These are phyloP conservation scores for Natrix natrix DNA, from an alignment of 2,797 vertebrate species.

Conservation along the genomic window DNA sequence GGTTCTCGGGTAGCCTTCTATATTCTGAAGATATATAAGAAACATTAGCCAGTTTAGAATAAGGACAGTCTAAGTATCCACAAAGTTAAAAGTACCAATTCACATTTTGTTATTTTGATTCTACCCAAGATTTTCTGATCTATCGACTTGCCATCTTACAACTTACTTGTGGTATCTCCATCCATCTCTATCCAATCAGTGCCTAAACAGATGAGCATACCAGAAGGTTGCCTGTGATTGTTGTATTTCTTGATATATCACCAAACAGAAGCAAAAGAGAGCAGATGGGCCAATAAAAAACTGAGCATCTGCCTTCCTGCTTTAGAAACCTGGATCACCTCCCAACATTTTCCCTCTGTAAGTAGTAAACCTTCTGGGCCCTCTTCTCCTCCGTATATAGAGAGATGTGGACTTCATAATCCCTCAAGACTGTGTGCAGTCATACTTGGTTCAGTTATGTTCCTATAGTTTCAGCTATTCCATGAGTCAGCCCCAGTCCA, in stretches of 20 bases:
- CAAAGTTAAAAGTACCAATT: neutral
- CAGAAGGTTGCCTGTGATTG: neutral
- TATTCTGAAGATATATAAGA: neutral
- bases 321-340: neutral
- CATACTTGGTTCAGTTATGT: neutral
- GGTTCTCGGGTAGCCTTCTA: neutral
- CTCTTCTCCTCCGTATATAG: neutral
- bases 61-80: neutral
- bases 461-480: neutral
- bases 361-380: neutral
- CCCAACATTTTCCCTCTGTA: neutral
- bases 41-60: neutral
- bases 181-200: neutral
- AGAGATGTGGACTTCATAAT: neutral
- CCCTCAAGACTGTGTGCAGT: neutral
- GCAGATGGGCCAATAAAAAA: conserved; percentile 21
- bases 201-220: neutral
- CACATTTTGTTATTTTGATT: neutral
- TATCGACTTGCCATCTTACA: neutral
- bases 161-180: neutral
- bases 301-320: neutral
- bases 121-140: neutral
- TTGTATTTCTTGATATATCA: neutral
- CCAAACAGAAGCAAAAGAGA: conserved; percentile 1
- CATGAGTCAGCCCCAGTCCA: neutral